A percentile compares a stretch with the other conserved stretches of the same genome.
phyloP scores from a whole-genome alignment of 2,113 vertebrate genomes.

The Myiozetetes cayanensis region DNA sequence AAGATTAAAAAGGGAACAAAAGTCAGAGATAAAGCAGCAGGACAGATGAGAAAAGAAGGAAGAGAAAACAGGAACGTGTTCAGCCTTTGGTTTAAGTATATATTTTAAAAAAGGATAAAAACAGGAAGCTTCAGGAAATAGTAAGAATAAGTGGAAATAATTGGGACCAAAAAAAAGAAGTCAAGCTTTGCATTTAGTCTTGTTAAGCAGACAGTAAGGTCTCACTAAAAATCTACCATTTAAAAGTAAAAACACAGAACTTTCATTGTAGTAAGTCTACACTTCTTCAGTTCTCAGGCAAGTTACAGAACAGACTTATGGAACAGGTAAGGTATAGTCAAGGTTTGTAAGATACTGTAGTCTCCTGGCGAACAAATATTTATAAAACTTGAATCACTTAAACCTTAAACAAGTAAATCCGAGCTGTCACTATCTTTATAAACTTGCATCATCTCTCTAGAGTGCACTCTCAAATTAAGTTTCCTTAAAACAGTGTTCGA shows the following conservation, averaged over 20 bases:
- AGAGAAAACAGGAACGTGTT: slow-evolving; percentile 6
- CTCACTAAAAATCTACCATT: not conserved
- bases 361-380: not conserved
- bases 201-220: not conserved
- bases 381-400: not conserved
- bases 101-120: not conserved
- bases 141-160: not conserved
- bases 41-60: not conserved
- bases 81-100: not conserved
- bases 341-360: not conserved
- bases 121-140: slow-evolving; percentile 4
- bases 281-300: not conserved
- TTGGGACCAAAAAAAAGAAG: not conserved
- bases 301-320: not conserved
- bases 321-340: not conserved
- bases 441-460: not conserved
- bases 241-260: not conserved
- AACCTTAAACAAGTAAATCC: not conserved
- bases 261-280: not conserved
- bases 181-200: not conserved
- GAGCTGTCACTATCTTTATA: not conserved
- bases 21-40: not conserved
- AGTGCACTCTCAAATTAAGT: not conserved
- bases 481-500: not conserved
- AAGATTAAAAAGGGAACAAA: not conserved